phyloP scores from a whole-genome alignment of 2,797 vertebrate species.

The Valencia hispanica region DNA sequence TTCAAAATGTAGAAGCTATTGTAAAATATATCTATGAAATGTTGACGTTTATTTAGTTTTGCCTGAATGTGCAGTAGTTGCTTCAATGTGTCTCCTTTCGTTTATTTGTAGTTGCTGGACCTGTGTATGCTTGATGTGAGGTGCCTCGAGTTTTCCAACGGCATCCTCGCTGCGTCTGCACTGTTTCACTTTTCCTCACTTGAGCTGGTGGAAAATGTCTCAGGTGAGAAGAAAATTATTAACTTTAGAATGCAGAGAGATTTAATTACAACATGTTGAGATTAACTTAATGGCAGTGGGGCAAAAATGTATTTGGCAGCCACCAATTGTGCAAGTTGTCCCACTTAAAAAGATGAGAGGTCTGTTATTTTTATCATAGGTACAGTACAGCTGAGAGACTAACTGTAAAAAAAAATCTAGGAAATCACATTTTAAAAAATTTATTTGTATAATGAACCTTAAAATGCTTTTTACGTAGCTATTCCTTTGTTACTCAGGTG shows the following conservation, averaged over 20 bases:
- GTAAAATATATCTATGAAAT: not conserved
- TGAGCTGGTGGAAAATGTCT: conserved; percentile 92
- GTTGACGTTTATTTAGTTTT: not conserved
- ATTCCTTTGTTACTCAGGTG: no score
- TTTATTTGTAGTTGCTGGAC: conserved; percentile 85
- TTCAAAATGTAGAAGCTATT: not conserved
- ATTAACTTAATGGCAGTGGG: no score
- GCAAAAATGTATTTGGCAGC: no score
- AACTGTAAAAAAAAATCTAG: no score
- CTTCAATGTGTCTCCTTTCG: not conserved
- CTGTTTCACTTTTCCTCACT: conserved; percentile 95
- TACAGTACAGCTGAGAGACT: no score
- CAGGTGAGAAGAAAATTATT: conserved; percentile 78
- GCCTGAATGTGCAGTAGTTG: not conserved
- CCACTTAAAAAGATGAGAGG: no score
- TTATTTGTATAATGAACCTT: no score
- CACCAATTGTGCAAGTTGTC: no score
- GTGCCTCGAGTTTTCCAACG: conserved; percentile 90
- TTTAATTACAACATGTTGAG: no score
- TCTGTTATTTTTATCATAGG: no score
- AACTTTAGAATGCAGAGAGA: not conserved
- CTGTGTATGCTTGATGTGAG: conserved; percentile 90
- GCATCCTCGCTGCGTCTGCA: conserved; percentile 92
- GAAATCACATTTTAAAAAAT: no score
- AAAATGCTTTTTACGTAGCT: no score